These are phyloP conservation scores for Atlantisia rogersi DNA, from an alignment of 2,113 vertebrate genomes.

Conservation along the genomic window DNA sequence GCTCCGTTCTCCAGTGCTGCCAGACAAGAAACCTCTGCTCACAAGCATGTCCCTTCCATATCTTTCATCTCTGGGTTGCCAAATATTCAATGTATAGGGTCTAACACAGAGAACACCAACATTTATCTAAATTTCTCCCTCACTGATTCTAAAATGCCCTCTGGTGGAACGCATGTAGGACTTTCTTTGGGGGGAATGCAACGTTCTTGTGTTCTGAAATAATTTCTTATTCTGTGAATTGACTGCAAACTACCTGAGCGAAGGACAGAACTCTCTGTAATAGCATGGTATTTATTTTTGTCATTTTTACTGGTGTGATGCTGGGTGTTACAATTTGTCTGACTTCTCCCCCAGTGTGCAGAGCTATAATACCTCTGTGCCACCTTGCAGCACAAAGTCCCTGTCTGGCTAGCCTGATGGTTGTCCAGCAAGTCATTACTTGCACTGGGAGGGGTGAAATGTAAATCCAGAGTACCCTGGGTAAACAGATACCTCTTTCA, in stretches of 20 bases:
- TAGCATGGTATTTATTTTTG: neutral
- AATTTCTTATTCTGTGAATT: neutral
- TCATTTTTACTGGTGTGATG: neutral
- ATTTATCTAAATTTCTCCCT: neutral
- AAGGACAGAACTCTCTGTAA: neutral
- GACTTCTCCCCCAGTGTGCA: neutral
- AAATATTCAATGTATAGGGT: neutral
- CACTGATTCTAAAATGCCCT: neutral
- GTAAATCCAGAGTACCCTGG: neutral
- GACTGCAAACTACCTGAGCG: neutral
- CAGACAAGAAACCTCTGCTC: neutral
- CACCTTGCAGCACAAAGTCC: neutral
- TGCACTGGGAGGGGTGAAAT: neutral
- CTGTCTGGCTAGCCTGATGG: neutral
- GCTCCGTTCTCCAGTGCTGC: neutral
- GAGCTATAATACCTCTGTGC: neutral
- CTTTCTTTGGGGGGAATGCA: neutral
- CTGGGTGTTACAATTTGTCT: neutral
- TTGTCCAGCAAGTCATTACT: slow-evolving; percentile 28
- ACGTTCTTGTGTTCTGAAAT: neutral
- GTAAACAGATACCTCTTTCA: slow-evolving; percentile 38
- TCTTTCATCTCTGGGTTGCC: neutral
- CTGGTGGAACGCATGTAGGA: rapidly evolving
- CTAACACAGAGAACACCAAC: neutral
- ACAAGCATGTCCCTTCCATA: neutral